Conservation (phyloP, 2,797 vertebrate genomes). For the Lepidocolaptes lacrymiger region DNA sequence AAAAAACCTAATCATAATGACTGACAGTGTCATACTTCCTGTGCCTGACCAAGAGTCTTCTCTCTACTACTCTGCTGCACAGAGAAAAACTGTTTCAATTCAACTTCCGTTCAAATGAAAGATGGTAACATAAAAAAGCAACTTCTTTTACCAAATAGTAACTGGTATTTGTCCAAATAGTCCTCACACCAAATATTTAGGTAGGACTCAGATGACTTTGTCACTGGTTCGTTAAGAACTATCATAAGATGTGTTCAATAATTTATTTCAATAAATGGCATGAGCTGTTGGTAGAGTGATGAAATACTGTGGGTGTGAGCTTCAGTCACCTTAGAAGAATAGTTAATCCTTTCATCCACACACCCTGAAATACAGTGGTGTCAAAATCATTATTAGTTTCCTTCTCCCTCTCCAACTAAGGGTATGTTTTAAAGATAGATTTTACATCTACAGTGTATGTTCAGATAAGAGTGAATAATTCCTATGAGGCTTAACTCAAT, state of each 20-base stretch:
- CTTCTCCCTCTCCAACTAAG: background rate
- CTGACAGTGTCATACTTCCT: background rate
- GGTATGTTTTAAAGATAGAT: background rate
- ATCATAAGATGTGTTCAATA: background rate
- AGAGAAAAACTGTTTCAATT: background rate
- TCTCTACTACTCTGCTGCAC: background rate
- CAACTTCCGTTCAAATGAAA: background rate
- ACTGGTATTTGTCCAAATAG: background rate
- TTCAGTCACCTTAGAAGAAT: background rate
- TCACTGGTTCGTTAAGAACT: background rate
- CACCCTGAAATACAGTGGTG: background rate
- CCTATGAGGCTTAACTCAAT: background rate
- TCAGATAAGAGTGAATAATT: background rate
- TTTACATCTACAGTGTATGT: background rate
- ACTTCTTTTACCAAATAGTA: background rate
- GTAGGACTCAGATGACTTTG: background rate
- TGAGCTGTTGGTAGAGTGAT: background rate
- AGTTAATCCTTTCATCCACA: constrained; percentile 21
- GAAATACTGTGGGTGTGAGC: background rate
- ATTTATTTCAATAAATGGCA: background rate
- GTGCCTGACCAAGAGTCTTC: background rate
- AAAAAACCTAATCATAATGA: background rate
- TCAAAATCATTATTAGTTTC: background rate
- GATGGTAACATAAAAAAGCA: background rate
- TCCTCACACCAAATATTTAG: background rate